Conservation (phyloP, 2,888 invertebrate species). For the Oscheius sp. region DNA sequence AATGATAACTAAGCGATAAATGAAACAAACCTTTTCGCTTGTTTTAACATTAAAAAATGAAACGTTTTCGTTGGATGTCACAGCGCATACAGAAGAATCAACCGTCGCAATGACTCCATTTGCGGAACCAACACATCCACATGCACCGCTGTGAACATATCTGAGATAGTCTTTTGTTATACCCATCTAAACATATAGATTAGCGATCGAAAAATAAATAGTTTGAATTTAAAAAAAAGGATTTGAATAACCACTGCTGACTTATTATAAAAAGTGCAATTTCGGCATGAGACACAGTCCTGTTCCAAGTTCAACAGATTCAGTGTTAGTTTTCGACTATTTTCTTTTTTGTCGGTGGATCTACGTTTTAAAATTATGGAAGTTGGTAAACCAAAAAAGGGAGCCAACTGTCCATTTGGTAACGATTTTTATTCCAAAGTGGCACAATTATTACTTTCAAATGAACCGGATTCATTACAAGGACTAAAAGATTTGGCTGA, state of each 20-base stretch:
- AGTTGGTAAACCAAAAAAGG: not conserved
- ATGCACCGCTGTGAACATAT: conserved; percentile 83
- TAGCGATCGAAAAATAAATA: not conserved
- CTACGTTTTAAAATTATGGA: no score
- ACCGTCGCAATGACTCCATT: conserved; percentile 84
- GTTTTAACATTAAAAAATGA: conserved; percentile 91
- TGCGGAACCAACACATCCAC: conserved; percentile 82
- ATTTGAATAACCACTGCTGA: not conserved
- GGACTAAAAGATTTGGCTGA: conserved; percentile 16
- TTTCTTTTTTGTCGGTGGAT: no score
- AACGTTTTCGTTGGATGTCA: conserved; percentile 92
- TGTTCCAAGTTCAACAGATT: no score
- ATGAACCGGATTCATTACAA: conserved; percentile 14
- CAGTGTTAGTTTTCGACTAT: no score
- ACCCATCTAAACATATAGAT: conserved; percentile 51
- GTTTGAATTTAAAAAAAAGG: not conserved
- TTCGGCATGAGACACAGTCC: not conserved
- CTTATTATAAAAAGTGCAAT: not conserved
- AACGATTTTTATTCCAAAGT: conserved; percentile 12
- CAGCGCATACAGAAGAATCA: conserved; percentile 82
- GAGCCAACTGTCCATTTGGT: conserved; percentile 14
- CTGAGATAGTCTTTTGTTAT: conserved; percentile 88
- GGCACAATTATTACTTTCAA: not conserved
- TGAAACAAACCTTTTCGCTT: conserved; percentile 78
- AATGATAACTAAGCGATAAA: not conserved